These are phyloP conservation scores for Pteronotus mesoamericanus DNA, from an alignment of 2,797 vertebrate genomes.

Conservation along the genomic window DNA sequence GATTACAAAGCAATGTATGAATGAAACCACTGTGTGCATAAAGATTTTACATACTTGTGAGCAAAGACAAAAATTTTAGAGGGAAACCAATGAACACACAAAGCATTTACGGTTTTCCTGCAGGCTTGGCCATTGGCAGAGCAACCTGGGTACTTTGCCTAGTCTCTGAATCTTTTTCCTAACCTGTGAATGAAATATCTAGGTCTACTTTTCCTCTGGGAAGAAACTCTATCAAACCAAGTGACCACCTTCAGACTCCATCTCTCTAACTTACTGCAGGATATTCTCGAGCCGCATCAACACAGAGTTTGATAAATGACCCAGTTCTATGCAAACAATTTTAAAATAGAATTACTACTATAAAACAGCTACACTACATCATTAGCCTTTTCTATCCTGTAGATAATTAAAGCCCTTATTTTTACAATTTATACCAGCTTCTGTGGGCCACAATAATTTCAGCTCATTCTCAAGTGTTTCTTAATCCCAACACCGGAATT, in stretches of 20 bases:
- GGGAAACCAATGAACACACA: background rate
- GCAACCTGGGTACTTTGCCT: background rate
- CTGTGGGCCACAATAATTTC: background rate
- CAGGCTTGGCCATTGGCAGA: background rate
- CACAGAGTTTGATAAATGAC: background rate
- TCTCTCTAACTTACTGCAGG: background rate
- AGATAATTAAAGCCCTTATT: constrained; percentile 31
- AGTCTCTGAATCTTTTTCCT: background rate
- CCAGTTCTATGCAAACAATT: background rate
- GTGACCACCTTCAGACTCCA: background rate
- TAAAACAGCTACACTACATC: background rate
- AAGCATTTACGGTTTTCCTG: background rate
- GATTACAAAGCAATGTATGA: background rate
- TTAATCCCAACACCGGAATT: background rate
- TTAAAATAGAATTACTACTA: constrained; percentile 44
- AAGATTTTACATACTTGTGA: background rate
- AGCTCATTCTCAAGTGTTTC: background rate
- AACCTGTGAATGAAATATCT: background rate
- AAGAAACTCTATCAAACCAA: constrained; percentile 11
- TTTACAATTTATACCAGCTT: background rate
- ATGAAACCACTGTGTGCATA: background rate
- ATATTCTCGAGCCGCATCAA: background rate
- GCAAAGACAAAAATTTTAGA: background rate
- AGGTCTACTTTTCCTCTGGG: background rate
- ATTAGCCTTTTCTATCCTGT: background rate